Base-by-base conservation (phyloP, 2,113 vertebrate genomes). In the Jacana jacana region DNA sequence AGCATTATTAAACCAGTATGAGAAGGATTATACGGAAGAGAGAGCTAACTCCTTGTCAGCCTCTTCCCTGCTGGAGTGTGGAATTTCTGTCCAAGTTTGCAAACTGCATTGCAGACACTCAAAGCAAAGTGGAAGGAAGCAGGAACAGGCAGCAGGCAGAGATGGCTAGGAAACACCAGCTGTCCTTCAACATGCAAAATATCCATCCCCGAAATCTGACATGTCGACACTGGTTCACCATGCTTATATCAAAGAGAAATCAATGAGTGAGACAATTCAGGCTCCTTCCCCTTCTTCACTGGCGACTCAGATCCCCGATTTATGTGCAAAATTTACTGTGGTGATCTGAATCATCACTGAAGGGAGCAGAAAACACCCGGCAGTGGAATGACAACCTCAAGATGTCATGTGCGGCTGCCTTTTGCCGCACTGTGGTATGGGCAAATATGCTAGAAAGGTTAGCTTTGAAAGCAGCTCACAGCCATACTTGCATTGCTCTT, bases 361-460 rank as follows among this genome's bases (percentile, higher is more conserved):
- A 70, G n/a, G 68, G 18, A 88, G 91, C 51, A 86, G 89, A 95
- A 95, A 88, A 81, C 94, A 91, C 65, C 93, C 88, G 89, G 61
- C 57, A 95, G 46, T 39, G 54, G 40, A 78, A 92, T 42, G 72
- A 83, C 28, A 86, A 51, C 55, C 30, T 81, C 55, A 44, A 91
- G 72, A 95, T 89, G 57, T 71, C 18, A 4, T 4, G 35, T 10
- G 5, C 83, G 75, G 60, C 69, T 88, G 88, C 51, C 37, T 89
- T 88, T 75, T 71, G 40, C 33, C 42, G 68, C n/a, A 7, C 18
- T 37, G 22, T n/a, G 31, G 39, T 60, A 66, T 5, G 27, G 37
- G 30, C 17, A 70, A 82, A 70, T 35, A 54, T 1, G 7, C 55
- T 35, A 23, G 51, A 55, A 82, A 88, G 68, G 40, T 58, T 66